Conservation (phyloP, 1,140 invertebrate genomes). For the Heliconius melpomene region DNA sequence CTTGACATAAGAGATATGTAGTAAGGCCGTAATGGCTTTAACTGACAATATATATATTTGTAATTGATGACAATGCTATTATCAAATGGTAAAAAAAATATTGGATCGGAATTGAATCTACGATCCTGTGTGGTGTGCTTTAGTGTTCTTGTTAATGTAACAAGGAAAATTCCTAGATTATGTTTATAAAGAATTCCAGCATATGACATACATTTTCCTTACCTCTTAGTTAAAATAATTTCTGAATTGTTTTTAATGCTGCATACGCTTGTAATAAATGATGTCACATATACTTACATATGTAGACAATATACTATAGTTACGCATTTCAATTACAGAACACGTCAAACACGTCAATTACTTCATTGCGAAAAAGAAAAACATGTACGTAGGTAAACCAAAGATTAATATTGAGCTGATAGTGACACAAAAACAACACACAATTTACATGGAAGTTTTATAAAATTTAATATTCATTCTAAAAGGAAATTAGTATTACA, state of each 20-base stretch:
- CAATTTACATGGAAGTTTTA: not conserved
- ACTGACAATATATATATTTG: not conserved
- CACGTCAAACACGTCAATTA: not conserved
- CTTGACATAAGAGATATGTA: not conserved
- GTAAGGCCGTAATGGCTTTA: not conserved
- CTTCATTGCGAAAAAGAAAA: not conserved
- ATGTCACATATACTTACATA: not conserved
- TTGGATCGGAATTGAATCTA: not conserved
- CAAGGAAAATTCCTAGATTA: not conserved
- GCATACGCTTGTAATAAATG: not conserved
- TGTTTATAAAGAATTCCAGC: not conserved
- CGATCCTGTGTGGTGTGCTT: not conserved
- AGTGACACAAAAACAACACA: not conserved
- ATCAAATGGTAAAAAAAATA: not conserved
- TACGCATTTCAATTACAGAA: not conserved
- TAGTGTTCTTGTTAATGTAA: not conserved
- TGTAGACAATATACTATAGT: not conserved
- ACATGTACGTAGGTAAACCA: not conserved
- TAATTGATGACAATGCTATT: not conserved
- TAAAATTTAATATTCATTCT: constrained; percentile 2
- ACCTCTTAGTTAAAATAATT: not conserved
- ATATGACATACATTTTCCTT: not conserved
- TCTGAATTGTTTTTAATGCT: not conserved
- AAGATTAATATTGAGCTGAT: not conserved
- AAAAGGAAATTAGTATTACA: constrained; percentile 9